phyloP scores from a whole-genome alignment of 1,140 invertebrate genomes.

The Trinorchestia longiramus region DNA sequence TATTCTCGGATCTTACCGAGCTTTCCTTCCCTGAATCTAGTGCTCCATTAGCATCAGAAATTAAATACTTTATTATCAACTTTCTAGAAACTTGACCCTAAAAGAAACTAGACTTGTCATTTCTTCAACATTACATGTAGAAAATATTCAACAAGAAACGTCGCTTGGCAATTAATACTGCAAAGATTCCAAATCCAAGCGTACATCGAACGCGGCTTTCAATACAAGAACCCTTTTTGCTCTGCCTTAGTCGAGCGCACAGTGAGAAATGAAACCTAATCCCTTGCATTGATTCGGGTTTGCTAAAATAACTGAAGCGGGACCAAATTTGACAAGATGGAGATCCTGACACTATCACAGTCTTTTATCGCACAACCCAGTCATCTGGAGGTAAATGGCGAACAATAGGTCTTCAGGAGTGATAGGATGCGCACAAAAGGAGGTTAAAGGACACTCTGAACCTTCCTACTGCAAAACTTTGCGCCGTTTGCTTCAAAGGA shows the following conservation, averaged over 20 bases:
- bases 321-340: not conserved
- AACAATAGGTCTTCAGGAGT: constrained; percentile 48
- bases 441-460: not conserved
- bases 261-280: not conserved
- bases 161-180: not conserved
- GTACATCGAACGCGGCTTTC: not conserved
- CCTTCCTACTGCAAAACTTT: not conserved
- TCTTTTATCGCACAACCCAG: not conserved
- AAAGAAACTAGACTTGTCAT: not conserved
- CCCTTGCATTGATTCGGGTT: not conserved
- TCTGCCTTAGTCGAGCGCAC: not conserved
- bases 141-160: not conserved
- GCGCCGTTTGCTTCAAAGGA: not conserved
- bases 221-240: not conserved
- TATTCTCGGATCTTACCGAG: not conserved
- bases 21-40: not conserved
- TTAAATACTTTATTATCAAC: not conserved
- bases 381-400: constrained; percentile 25
- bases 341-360: not conserved
- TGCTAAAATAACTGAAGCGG: not conserved
- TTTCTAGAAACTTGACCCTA: not conserved
- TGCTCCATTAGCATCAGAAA: not conserved
- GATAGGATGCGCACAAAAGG: not conserved
- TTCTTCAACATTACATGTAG: not conserved
- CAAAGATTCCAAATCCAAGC: not conserved